These are phyloP conservation scores for Thalassoma bifasciatum DNA, from an alignment of 2,113 vertebrate genomes.

Conservation along the genomic window DNA sequence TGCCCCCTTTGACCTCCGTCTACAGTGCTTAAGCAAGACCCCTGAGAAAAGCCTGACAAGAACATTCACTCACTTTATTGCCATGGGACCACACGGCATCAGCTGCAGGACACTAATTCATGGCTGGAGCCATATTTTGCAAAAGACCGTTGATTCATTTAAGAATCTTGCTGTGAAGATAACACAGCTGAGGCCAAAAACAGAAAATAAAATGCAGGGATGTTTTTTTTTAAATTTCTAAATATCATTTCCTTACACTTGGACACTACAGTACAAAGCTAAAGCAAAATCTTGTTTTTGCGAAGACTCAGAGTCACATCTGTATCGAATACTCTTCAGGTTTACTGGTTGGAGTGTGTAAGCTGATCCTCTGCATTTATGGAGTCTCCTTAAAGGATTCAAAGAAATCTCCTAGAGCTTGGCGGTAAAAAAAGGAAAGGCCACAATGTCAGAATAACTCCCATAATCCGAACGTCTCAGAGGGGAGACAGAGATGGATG, in stretches of 20 bases:
- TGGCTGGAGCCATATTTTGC: constrained; percentile 29
- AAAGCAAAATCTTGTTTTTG: constrained; percentile 35
- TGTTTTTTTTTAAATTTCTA: constrained; percentile 28
- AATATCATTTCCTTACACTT: constrained; percentile 46
- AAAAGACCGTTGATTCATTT: constrained; percentile 35
- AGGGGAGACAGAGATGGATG: neutral
- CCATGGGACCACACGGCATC: constrained; percentile 43
- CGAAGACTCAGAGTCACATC: constrained; percentile 58
- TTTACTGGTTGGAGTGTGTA: constrained; percentile 54
- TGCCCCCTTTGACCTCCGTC: constrained; percentile 63
- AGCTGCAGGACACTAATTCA: constrained; percentile 54
- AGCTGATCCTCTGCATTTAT: constrained; percentile 61
- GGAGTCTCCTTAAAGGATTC: constrained; percentile 60
- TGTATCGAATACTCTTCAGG: constrained; percentile 63
- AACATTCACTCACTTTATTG: constrained; percentile 54
- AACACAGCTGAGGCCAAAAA: constrained; percentile 5
- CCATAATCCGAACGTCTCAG: constrained; percentile 15
- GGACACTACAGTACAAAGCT: constrained; percentile 47
- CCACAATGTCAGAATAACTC: constrained; percentile 11
- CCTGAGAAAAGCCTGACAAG: constrained; percentile 60
- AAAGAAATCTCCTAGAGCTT: constrained; percentile 64
- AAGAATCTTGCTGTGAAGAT: constrained; percentile 23
- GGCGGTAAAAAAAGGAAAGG: constrained; percentile 38
- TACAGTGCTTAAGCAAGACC: constrained; percentile 56
- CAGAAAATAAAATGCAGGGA: neutral